Percentiles rank a stretch among this genome's conserved stretches.
phyloP scores from a whole-genome alignment of 2,888 invertebrate species.

The Nezara viridula region DNA sequence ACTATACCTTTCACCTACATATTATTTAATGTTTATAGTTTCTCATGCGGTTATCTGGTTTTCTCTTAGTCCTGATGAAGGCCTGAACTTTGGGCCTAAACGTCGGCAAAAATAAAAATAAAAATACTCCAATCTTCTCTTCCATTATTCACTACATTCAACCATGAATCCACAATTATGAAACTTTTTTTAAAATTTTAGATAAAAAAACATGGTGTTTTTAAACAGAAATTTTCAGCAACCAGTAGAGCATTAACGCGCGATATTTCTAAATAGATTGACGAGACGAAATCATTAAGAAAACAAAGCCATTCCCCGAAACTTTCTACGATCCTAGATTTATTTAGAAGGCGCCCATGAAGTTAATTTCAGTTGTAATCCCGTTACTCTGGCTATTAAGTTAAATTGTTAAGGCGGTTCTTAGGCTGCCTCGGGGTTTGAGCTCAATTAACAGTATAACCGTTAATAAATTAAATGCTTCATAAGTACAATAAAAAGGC shows the following conservation, averaged over 20 bases:
- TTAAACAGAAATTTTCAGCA: background rate
- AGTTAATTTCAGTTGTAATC: constrained; percentile 21
- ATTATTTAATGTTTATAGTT: too few species aligned
- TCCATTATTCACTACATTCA: too few species aligned
- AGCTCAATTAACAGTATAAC: constrained; percentile 3
- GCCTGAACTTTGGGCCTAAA: too few species aligned
- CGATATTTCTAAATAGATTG: background rate
- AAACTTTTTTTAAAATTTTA: too few species aligned
- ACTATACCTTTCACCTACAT: too few species aligned
- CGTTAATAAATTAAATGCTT: background rate
- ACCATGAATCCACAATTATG: too few species aligned
- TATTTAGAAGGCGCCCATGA: background rate
- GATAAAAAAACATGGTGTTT: background rate
- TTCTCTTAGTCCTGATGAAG: too few species aligned
- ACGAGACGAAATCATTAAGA: constrained; percentile 6
- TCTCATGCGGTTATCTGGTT: too few species aligned
- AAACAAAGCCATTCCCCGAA: background rate
- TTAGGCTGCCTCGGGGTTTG: background rate
- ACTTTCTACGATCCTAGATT: constrained; percentile 5
- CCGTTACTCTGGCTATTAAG: constrained; percentile 5
- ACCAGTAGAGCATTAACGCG: background rate
- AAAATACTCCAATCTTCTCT: too few species aligned
- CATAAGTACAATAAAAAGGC: constrained; percentile 1
- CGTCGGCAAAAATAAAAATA: too few species aligned
- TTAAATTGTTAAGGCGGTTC: constrained; percentile 5